Evolutionary conservation across 2,797 vertebrate genomes (phyloP).

Genomic region (Coranthus polyacanthus): DNA sequence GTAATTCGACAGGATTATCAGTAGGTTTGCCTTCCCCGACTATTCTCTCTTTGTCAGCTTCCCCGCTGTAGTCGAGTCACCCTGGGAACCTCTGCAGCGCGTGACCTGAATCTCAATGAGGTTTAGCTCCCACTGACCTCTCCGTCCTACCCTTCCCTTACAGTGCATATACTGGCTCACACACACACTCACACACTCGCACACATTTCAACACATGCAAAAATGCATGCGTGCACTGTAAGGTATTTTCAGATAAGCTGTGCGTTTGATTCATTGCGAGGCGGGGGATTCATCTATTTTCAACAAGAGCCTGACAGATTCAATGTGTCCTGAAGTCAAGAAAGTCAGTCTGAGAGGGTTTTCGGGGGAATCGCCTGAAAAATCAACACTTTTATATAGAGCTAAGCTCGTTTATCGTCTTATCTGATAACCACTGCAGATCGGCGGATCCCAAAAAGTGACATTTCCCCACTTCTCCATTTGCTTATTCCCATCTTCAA

Average conservation of each 20-base stretch:
- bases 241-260: neutral
- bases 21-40: slow-evolving; percentile 44
- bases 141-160: slow-evolving; percentile 57
- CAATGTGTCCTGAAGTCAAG: slow-evolving; percentile 10
- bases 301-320: neutral
- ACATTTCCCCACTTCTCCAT: slow-evolving; percentile 40
- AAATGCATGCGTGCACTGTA: slow-evolving; percentile 8
- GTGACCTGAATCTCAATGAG: slow-evolving; percentile 83
- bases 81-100: slow-evolving; percentile 76
- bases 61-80: slow-evolving; percentile 73
- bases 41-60: slow-evolving; percentile 65
- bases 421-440: slow-evolving; percentile 18
- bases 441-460: slow-evolving; percentile 13
- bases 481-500: slow-evolving; percentile 41
- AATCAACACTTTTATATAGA: neutral
- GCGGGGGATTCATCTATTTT: neutral
- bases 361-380: neutral
- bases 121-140: slow-evolving; percentile 68
- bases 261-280: too few species aligned
- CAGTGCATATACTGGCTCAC: slow-evolving; percentile 39
- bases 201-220: slow-evolving; percentile 5
- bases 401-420: slow-evolving; percentile 8
- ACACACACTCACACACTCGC: slow-evolving; percentile 4
- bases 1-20: slow-evolving; percentile 73
- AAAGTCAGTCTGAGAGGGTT: neutral